Evolutionary conservation across 2,113 vertebrate species (phyloP).

Genomic region (Epinephelus lanceolatus): DNA sequence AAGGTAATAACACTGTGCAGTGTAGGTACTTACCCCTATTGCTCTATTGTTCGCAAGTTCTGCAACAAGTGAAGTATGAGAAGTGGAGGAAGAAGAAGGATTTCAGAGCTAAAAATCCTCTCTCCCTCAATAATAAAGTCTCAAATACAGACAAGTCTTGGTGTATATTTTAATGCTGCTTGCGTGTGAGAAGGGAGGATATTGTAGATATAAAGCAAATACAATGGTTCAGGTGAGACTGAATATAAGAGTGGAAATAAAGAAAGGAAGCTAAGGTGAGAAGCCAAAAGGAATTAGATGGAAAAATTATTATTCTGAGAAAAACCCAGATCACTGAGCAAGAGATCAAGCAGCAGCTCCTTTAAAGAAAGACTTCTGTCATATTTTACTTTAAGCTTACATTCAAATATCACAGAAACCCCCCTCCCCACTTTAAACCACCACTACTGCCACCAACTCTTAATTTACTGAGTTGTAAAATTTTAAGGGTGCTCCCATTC

Average conservation of each 20-base stretch:
- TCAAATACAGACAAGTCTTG: constrained; percentile 35
- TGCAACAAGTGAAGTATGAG: constrained; percentile 34
- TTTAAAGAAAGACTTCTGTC: constrained; percentile 21
- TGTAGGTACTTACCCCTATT: constrained; percentile 6
- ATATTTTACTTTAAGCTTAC: constrained; percentile 30
- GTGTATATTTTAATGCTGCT: constrained; percentile 48
- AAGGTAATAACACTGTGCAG: constrained; percentile 11
- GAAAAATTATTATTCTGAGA: constrained; percentile 51
- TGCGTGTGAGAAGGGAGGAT: constrained; percentile 20
- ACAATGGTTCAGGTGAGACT: constrained; percentile 49
- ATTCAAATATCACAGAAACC: constrained; percentile 21
- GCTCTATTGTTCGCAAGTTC: constrained; percentile 22
- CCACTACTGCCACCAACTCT: constrained; percentile 14
- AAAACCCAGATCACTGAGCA: constrained; percentile 37
- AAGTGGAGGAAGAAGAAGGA: constrained; percentile 1
- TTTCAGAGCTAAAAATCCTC: constrained; percentile 34
- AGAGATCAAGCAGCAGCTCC: constrained; percentile 43
- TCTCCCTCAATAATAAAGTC: constrained; percentile 27
- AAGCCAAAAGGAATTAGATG: constrained; percentile 53
- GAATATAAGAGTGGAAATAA: constrained; percentile 40
- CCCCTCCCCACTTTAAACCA: background rate
- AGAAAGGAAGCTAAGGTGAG: constrained; percentile 46
- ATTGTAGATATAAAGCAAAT: constrained; percentile 48
- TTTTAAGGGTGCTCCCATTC: constrained; percentile 5
- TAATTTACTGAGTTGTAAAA: constrained; percentile 36